These are phyloP conservation scores for Brachyalestes nurse DNA, from an alignment of 2,797 vertebrate genomes.

Conservation along the genomic window DNA sequence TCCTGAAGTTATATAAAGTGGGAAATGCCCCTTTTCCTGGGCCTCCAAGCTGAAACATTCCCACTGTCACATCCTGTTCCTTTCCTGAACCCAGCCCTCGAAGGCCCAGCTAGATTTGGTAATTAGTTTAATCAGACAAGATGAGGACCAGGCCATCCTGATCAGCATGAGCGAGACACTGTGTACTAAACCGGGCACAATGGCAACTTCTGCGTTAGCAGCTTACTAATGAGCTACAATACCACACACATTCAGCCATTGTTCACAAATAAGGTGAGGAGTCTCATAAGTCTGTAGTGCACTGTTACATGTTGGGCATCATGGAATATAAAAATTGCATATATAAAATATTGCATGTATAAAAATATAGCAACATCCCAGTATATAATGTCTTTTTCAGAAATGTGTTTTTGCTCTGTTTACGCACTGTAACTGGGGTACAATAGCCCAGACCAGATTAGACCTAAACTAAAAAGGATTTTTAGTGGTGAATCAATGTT, in stretches of 20 bases:
- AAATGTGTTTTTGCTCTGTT: no score
- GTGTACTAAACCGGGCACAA: background rate
- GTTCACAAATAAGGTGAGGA: slow-evolving; percentile 12
- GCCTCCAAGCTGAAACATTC: slow-evolving; percentile 16
- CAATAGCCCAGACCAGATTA: background rate
- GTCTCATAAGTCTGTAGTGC: background rate
- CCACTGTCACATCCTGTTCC: slow-evolving; percentile 7
- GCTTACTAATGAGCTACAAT: background rate
- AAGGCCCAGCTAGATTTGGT: background rate
- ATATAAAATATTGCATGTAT: no score
- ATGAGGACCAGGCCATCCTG: slow-evolving; percentile 5
- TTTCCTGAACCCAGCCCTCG: background rate
- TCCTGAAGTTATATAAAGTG: slow-evolving; percentile 20
- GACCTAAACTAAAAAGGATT: background rate
- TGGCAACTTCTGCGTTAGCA: background rate
- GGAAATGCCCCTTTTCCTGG: slow-evolving; percentile 12
- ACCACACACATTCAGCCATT: background rate
- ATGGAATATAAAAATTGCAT: background rate
- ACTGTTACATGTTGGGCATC: background rate
- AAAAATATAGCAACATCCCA: no score
- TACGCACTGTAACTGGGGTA: background rate
- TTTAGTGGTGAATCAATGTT: background rate
- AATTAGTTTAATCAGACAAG: slow-evolving; percentile 16
- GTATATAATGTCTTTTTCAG: no score
- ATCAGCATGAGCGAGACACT: slow-evolving; percentile 9